A percentile compares a stretch with the other conserved stretches of the same genome.
Conservation (phyloP, 2,888 invertebrate genomes). For the Drosophila stalkeri region DNA sequence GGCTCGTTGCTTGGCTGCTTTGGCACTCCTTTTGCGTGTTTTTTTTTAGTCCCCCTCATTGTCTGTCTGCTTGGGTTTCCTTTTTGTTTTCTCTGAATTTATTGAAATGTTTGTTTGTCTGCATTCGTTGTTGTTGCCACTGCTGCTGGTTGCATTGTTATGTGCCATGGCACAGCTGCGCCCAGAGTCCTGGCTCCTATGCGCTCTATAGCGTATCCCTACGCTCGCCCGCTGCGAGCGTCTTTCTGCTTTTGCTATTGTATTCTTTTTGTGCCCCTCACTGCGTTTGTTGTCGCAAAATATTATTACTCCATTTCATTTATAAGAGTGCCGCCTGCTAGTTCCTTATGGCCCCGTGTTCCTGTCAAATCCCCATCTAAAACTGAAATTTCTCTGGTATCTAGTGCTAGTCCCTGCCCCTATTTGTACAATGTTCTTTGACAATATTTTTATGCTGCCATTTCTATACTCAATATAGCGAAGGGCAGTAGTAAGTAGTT, state of each 20-base stretch:
- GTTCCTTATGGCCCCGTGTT: slow-evolving; percentile 9
- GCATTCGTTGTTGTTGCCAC: slow-evolving; percentile 39
- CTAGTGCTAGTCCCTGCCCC: slow-evolving; percentile 11
- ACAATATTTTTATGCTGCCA: slow-evolving; percentile 40
- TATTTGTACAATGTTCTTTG: slow-evolving; percentile 45
- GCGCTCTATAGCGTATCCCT: slow-evolving; percentile 14
- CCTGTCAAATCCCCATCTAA: slow-evolving; percentile 11
- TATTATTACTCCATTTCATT: slow-evolving; percentile 83
- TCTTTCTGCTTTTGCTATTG: slow-evolving; percentile 30
- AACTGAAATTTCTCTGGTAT: slow-evolving; percentile 2
- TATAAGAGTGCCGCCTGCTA: slow-evolving; percentile 72
- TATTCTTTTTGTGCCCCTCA: slow-evolving; percentile 36
- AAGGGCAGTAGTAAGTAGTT: background rate
- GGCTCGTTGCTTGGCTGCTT: slow-evolving; percentile 21
- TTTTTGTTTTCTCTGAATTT: slow-evolving; percentile 64
- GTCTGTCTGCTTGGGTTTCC: slow-evolving; percentile 63
- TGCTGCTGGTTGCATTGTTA: slow-evolving; percentile 61
- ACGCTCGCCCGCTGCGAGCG: slow-evolving; percentile 41
- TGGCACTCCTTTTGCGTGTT: slow-evolving; percentile 79
- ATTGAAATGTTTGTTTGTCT: slow-evolving; percentile 82
- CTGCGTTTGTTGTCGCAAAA: slow-evolving; percentile 77
- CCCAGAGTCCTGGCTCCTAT: slow-evolving; percentile 16
- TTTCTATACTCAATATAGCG: slow-evolving; percentile 25
- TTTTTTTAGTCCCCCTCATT: slow-evolving; percentile 68
- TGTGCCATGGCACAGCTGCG: slow-evolving; percentile 48